Percentiles rank a stretch among this genome's conserved stretches.
Conservation (phyloP, 2,888 invertebrate genomes). For the Aspidiotus destructor region DNA sequence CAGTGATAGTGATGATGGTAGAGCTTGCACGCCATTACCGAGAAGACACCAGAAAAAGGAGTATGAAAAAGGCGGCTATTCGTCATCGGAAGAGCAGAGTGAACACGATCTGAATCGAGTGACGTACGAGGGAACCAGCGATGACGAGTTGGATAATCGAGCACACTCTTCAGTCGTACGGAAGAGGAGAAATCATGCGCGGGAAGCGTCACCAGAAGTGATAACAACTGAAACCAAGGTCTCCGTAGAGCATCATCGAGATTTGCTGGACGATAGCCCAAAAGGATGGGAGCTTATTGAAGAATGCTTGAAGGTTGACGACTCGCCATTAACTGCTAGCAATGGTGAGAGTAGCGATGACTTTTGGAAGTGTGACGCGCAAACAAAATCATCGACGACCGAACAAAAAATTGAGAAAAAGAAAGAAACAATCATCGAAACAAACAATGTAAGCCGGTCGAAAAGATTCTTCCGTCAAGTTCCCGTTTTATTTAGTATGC, state of each 20-base stretch:
- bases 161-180: background rate
- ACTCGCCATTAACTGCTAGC: conserved; percentile 8
- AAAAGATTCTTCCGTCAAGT: too few species aligned
- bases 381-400: background rate
- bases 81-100: conserved; percentile 19
- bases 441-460: background rate
- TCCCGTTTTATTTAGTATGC: background rate
- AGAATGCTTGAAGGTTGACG: conserved; percentile 18
- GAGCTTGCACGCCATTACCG: background rate
- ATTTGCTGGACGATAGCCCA: background rate
- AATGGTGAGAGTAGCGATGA: conserved; percentile 36
- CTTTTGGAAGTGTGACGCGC: conserved; percentile 35
- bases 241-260: background rate
- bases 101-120: conserved; percentile 1
- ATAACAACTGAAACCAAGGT: background rate
- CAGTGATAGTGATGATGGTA: conserved; percentile 3
- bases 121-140: background rate
- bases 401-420: background rate
- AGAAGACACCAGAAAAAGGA: background rate
- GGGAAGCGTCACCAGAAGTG: background rate
- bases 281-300: conserved; percentile 18
- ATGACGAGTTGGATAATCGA: background rate
- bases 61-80: conserved; percentile 23
- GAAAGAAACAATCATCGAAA: too few species aligned
- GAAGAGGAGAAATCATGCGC: background rate